Percentiles rank a stretch among this genome's conserved stretches.
Evolutionary conservation across 2,113 vertebrate genomes (phyloP).

Genomic region (Callocephalon fimbriatum): DNA sequence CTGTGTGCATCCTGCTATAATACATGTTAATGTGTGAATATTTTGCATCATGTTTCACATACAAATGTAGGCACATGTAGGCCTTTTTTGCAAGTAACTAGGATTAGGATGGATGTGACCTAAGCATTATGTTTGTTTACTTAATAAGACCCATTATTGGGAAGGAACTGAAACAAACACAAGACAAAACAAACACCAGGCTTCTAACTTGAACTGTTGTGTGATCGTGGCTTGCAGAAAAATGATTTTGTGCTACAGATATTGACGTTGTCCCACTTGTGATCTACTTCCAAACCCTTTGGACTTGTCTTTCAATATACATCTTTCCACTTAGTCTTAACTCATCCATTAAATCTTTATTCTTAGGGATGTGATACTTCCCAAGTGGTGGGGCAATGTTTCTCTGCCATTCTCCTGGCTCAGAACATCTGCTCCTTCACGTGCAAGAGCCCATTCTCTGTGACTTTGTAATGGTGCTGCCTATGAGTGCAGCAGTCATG

Average conservation of each 20-base stretch:
- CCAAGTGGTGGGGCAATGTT: neutral
- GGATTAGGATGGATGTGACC: neutral
- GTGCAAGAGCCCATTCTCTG: neutral
- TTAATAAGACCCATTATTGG: neutral
- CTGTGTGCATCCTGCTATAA: slow-evolving; percentile 3
- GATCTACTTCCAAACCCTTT: neutral
- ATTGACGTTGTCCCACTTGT: neutral
- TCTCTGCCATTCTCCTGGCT: neutral
- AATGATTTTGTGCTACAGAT: neutral
- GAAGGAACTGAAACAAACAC: slow-evolving; percentile 6
- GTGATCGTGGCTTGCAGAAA: neutral
- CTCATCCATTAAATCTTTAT: neutral
- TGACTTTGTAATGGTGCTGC: neutral
- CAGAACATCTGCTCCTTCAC: neutral
- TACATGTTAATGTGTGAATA: neutral
- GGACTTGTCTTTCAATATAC: neutral
- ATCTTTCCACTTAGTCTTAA: neutral
- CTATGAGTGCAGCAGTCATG: neutral
- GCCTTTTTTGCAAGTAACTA: neutral
- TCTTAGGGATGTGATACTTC: neutral
- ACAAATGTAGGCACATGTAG: neutral
- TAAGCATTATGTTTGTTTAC: neutral
- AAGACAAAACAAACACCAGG: neutral
- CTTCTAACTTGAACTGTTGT: neutral
- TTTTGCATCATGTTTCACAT: neutral